Base-by-base conservation (phyloP, 2,113 vertebrate species). In the Neodon shergylaensis region DNA sequence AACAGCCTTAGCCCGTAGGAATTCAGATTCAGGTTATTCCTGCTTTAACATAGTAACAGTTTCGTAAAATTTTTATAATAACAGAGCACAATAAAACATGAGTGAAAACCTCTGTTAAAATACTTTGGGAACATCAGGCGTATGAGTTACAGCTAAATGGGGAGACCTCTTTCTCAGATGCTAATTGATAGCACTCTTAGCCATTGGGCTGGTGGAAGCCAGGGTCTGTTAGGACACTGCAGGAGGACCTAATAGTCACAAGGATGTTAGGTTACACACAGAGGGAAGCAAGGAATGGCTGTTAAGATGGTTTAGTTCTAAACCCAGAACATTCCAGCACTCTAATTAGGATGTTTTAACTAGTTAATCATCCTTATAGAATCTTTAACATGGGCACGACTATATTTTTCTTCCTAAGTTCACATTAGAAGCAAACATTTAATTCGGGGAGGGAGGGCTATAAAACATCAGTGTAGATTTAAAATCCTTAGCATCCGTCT, bases 401-500 rank as follows among this genome's bases (percentile, higher is more conserved):
- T 28, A 4, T 52, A 31, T 74, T 42, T 72, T 74, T 88, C 21
- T 52, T 54, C 36, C 58, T 58, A 31, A 58, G 24, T 42, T 42
- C 22, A 28, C 12, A 49, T 33, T 94, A 88, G 21, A 92, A 96
- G 82, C 72, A 91, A 77, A 58, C 63, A 5, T 31, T 88, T 85
- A 82, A 65, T 52, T 58, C 3, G 8, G 63, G 61, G 31, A n/a
- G n/a, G n/a, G n/a, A n/a, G 13, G n/a, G 3, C 72, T 84, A 44
- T 49, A 42, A 54, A 91, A 85, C 22, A 31, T 73, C 33, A 68
- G 13, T 61, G 5, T 66, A 84, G 14, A 70, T 39, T 63, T 85
- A 92, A 92, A 92, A 72, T 93, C 26, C 68, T 39, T 84, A 88
- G 13, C 12, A 36, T 88, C 95, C 91, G 61, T 92, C 26, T 81